Evolutionary conservation across 2,888 invertebrate genomes (phyloP).

Genomic region (Stegana nigrithorax): DNA sequence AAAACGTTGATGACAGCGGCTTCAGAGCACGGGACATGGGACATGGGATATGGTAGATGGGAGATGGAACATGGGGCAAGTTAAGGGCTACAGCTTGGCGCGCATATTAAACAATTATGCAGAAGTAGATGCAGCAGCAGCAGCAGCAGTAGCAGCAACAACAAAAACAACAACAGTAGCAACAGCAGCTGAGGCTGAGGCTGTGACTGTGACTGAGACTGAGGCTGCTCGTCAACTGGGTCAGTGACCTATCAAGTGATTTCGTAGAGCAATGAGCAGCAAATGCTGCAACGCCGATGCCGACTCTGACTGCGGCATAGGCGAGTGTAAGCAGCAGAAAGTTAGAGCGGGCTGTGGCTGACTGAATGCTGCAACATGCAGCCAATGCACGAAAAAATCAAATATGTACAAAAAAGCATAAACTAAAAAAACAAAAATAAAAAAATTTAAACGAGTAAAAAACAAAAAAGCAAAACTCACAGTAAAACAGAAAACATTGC

Average conservation of each 20-base stretch:
- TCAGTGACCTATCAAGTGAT: conserved; percentile 67
- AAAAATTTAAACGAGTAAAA: too few species aligned
- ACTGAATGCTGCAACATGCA: neutral
- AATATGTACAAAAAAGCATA: too few species aligned
- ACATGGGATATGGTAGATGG: neutral
- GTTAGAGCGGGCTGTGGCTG: neutral
- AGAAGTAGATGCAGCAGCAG: conserved; percentile 27
- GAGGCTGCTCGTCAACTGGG: conserved; percentile 46
- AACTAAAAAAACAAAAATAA: too few species aligned
- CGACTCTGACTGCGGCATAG: too few species aligned
- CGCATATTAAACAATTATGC: conserved; percentile 15
- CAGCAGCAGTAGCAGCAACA: conserved; percentile 14
- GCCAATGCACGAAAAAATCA: too few species aligned
- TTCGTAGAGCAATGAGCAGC: neutral
- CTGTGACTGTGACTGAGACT: too few species aligned
- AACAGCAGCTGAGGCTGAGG: conserved; percentile 29
- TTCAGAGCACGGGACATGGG: conserved; percentile 7
- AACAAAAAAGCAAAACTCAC: too few species aligned
- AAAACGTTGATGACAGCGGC: conserved; percentile 46
- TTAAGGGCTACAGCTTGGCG: neutral
- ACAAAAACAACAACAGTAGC: conserved; percentile 18
- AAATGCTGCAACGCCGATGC: too few species aligned
- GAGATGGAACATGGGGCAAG: neutral
- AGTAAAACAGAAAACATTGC: neutral
- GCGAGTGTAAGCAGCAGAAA: neutral